phyloP scores from a whole-genome alignment of 35 echinoderm and acorn worm species.

The Lytechinus pictus region DNA sequence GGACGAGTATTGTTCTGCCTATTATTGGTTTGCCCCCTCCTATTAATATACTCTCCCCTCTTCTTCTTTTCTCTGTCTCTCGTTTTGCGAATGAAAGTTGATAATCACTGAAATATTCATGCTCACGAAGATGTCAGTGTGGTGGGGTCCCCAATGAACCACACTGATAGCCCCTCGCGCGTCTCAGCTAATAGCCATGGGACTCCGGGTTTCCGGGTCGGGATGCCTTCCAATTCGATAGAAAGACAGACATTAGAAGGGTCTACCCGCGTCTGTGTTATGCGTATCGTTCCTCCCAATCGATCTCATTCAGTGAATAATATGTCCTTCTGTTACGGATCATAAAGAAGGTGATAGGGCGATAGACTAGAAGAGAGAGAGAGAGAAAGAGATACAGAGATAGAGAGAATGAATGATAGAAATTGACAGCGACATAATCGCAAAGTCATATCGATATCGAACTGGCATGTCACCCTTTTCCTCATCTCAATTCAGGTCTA shows the following conservation, averaged over 20 bases:
- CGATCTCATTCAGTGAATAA: conserved; percentile 43
- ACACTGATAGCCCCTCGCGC: conserved; percentile 41
- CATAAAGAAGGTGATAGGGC: conserved; percentile 32
- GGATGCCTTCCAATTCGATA: conserved; percentile 40
- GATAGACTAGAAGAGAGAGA: not conserved
- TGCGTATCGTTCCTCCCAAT: conserved; percentile 50
- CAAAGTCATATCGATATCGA: conserved; percentile 37
- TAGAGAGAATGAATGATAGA: not conserved
- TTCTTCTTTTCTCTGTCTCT: not conserved
- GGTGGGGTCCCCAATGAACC: conserved; percentile 24
- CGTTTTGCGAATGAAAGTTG: conserved; percentile 37
- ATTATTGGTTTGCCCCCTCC: not conserved
- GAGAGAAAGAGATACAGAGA: not conserved
- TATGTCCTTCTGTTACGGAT: conserved; percentile 53
- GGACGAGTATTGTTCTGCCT: not conserved
- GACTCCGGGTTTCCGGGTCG: conserved; percentile 40
- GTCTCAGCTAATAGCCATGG: conserved; percentile 36
- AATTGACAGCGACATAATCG: not conserved
- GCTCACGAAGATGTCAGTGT: conserved; percentile 40
- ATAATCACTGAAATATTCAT: conserved; percentile 58
- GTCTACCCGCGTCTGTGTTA: conserved; percentile 21
- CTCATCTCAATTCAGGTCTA: conserved; percentile 20
- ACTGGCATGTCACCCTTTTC: not conserved
- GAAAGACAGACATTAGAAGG: not conserved
- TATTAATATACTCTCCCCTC: not conserved